Evolutionary conservation across 92 coral and sea anemone genomes (phyloP), one percentile per base, ranked within the genome.

Genomic region (Umimayanthus chanpuru): DNA sequence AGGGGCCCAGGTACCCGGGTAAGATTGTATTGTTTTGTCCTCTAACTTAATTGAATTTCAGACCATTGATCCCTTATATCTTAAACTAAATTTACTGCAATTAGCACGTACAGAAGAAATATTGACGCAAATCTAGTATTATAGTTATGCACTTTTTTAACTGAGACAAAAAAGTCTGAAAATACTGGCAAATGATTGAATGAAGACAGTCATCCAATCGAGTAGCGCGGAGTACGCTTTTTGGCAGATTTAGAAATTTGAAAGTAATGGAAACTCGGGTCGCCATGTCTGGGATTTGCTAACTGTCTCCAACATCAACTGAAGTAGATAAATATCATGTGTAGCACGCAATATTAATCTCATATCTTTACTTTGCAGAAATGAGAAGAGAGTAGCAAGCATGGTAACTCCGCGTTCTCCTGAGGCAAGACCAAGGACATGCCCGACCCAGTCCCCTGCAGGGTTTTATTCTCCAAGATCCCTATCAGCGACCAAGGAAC

Each of bases 401-500:
- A 25, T 71, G 76, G 18, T 15, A 2, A 0, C 76, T 71, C 76
- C 28, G 15, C 40, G 28, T 25, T 71, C 39, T 28, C 76, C 76
- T 28, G 76, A 71, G 39, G 76, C 38, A 71, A 71, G 76, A 71
- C 76, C 76, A 71, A 71, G 20, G 76, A 71, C 76, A 28, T 71
- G 76, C 6, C 76, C 76, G 39, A 28, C 76, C 76, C 76, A 71
- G 76, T 71, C 76, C 18, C 39, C 76, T 28, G 76, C 76, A 71
- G 76, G 76, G 20, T 71, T 26, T 25, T 71, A 15, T 71, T 71
- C 76, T 71, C 76, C 76, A 28, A 71, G 76, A 71, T 71, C 76
- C 20, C 39, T 28, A 26, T 71, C 76, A 28, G 76, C 76, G 76
- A 71, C 76, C 76, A 71, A 28, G 76, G 76, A 71, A 28, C 40